Conservation (phyloP, 2,797 vertebrate species). For the Lates japonicus region DNA sequence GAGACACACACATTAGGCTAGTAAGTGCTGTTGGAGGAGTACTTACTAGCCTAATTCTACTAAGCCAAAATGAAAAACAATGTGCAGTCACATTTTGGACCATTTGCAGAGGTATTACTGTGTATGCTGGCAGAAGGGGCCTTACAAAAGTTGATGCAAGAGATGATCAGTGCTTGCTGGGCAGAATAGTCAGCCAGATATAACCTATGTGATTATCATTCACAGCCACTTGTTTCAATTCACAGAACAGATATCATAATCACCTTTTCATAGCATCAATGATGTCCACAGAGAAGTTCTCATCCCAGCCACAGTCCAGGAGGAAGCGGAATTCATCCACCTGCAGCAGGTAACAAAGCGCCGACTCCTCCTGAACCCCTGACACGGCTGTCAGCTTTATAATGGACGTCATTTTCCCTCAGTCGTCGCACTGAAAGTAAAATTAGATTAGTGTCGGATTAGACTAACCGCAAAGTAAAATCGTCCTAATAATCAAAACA, state of each 20-base stretch:
- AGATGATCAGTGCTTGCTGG: background rate
- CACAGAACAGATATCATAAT: background rate
- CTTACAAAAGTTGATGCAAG: background rate
- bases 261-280: constrained; percentile 98
- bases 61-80: too few species aligned
- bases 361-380: constrained; percentile 98
- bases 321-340: constrained; percentile 98
- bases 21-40: background rate
- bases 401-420: constrained; percentile 94
- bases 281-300: constrained; percentile 97
- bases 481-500: background rate
- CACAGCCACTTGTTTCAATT: background rate
- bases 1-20: background rate
- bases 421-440: constrained; percentile 59
- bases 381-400: constrained; percentile 98
- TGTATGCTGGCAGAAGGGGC: background rate
- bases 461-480: too few species aligned
- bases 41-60: too few species aligned
- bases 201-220: background rate
- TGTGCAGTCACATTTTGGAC: background rate
- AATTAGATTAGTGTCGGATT: background rate
- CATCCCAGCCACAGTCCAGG: constrained; percentile 98
- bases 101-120: background rate
- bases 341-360: constrained; percentile 97
- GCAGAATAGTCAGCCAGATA: background rate